Conservation (phyloP, 1,140 invertebrate species). For the Nasonia vitripennis region DNA sequence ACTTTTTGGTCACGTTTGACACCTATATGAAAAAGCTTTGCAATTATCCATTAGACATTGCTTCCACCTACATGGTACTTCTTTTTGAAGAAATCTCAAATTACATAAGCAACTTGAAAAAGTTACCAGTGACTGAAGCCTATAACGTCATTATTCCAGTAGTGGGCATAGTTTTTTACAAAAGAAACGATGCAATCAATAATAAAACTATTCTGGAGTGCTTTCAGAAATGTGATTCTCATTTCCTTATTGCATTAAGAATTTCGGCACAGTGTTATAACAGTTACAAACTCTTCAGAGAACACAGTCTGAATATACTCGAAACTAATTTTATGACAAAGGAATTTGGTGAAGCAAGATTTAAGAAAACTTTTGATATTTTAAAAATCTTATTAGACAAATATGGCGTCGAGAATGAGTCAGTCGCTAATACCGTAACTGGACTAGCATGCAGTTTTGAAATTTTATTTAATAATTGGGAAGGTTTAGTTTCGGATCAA, state of each 20-base stretch:
- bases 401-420: constrained; percentile 49
- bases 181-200: constrained; percentile 50
- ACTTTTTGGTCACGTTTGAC: constrained; percentile 25
- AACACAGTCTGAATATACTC: constrained; percentile 54
- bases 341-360: constrained; percentile 38
- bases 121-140: constrained; percentile 15
- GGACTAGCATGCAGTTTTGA: constrained; percentile 51
- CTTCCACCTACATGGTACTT: constrained; percentile 4
- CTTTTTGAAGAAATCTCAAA: constrained; percentile 27
- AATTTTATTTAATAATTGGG: constrained; percentile 58
- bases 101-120: constrained; percentile 31
- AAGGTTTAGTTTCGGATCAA: constrained; percentile 44
- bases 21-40: constrained; percentile 34
- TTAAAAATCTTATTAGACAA: constrained; percentile 35
- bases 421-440: constrained; percentile 44
- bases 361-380: constrained; percentile 43
- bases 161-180: constrained; percentile 41
- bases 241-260: constrained; percentile 48
- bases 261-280: constrained; percentile 50
- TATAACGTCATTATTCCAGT: constrained; percentile 29
- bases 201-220: constrained; percentile 28
- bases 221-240: constrained; percentile 34
- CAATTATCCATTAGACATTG: not conserved
- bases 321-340: constrained; percentile 52
- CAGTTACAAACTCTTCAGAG: constrained; percentile 54